Base-by-base conservation (phyloP, 2,888 invertebrate species). In the Philereme vetulata region DNA sequence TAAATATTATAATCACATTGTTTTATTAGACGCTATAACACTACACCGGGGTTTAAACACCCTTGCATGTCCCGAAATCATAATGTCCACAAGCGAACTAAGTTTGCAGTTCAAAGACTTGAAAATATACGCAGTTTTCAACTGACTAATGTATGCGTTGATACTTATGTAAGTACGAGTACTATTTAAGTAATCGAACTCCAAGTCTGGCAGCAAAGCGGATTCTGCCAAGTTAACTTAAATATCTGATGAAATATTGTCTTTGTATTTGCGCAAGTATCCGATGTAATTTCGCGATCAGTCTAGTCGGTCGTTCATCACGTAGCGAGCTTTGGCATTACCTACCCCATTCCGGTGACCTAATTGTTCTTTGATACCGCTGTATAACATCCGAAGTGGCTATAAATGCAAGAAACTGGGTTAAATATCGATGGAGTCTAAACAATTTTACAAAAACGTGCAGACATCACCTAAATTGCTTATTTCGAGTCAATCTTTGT, bases 371-470 rank as follows among this genome's bases (percentile, higher is more conserved):
- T 80, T 82, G 81, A 82, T 86, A 87, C 80, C 79, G 80, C 78
- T 76, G 77, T 84, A 76, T 81, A 84, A 82, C 79, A 77, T 72
- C 80, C 79, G 76, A 86, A 86, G 85, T 82, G 85, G 80, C 88
- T 85, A 86, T 89, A 87, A 90, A 90, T 84, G 83, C 77, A 84
- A 83, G 84, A 81, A 91, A 87, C 80, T 88, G 77, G 90, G 90
- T 88, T 90, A 89, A 90, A 89, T 90, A 88, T 88, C 84, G 86
- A 89, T 82, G 83, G 77, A 82, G 80, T 75, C 76, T 78, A 79
- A 79, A 82, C 78, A 81, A 71, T 65, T 72, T 80, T 74, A 77
- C 76, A 71, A 77, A 80, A 76, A 77, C 72, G 76, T 66, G 70
- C 65, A 63, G 64, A 70, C 69, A 72, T 71, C 69, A 71, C 74